phyloP scores from a whole-genome alignment of 1,140 invertebrate genomes.

The Philopotamus ludificatus region DNA sequence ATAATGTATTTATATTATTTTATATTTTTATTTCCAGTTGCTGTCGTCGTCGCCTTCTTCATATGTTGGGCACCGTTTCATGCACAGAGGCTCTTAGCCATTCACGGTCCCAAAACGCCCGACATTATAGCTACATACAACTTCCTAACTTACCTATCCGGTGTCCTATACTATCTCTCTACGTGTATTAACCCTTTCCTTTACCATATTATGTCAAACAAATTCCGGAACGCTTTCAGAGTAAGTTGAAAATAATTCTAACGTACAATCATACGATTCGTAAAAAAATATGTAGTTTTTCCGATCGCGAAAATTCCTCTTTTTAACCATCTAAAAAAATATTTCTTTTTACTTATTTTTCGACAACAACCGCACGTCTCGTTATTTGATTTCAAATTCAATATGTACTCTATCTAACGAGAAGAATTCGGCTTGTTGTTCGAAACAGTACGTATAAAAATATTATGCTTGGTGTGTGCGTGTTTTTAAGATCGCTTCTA shows the following conservation, averaged over 20 bases:
- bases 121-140: slow-evolving; percentile 58
- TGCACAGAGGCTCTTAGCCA: slow-evolving; percentile 76
- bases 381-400: background rate
- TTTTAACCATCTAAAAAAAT: too few species aligned
- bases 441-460: too few species aligned
- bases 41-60: slow-evolving; percentile 92
- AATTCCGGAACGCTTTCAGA: slow-evolving; percentile 81
- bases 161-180: slow-evolving; percentile 71
- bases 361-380: background rate
- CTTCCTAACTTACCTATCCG: slow-evolving; percentile 67
- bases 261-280: too few species aligned
- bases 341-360: background rate
- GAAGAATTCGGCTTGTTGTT: too few species aligned
- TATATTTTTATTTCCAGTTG: slow-evolving; percentile 63
- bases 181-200: slow-evolving; percentile 81
- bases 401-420: too few species aligned
- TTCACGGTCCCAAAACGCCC: slow-evolving; percentile 61
- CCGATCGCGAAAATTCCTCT: background rate
- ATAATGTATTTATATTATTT: background rate
- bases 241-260: too few species aligned
- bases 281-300: too few species aligned
- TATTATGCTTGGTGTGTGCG: too few species aligned
- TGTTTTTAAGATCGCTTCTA: too few species aligned
- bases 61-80: slow-evolving; percentile 95
- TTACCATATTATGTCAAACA: slow-evolving; percentile 86